Base-by-base conservation (phyloP, 2,113 vertebrate genomes). In the Leucopsar rothschildi region DNA sequence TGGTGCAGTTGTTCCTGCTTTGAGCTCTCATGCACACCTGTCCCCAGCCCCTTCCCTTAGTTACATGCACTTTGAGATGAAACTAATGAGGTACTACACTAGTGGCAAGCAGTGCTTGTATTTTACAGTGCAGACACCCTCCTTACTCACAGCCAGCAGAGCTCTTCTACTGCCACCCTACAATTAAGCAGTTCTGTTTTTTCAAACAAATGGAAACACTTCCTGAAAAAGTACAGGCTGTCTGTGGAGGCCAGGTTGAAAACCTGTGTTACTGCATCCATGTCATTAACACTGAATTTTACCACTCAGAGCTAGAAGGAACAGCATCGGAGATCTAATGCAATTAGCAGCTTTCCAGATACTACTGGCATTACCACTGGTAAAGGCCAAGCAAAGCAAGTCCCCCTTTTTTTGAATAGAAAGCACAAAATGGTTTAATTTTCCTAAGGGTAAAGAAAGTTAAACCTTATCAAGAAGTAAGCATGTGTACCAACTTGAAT, bases 21-120 rank as follows among this genome's bases (percentile, higher is more conserved):
- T 1, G 3, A 65, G 71, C 8, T 68, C 39, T 68, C 31, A 6
- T 1, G 11, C 1, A 3, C 1, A 0, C 23, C 60, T 3, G 2
- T 29, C 15, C 80, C 11, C 0, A 1, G 19, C 6, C 25, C 40
- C 15, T 49, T 71, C 49, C 44, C 45, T 77, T 27, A 65, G 75
- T 25, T 35, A 37, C 3, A 23, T 2, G 31, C 45, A 55, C 59
- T 68, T 11, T 19, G 53, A 84, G 44, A 68, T 33, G 0, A 85
- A 92, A 70, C n/a, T 69, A 68, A 64, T 2, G 23, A 82, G 64
- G 47, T 23, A 66, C 19, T 39, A n/a, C 0, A 0, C 35, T 55
- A 57, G 37, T 56, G 64, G 52, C 37, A 79, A 81, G 86, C 69
- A 78, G 28, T 37, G 69, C 7, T 53, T 82, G 31, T 31, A 64